Evolutionary conservation across 92 coral and sea anemone genomes (phyloP).

Genomic region (Phymanthus crucifer): DNA sequence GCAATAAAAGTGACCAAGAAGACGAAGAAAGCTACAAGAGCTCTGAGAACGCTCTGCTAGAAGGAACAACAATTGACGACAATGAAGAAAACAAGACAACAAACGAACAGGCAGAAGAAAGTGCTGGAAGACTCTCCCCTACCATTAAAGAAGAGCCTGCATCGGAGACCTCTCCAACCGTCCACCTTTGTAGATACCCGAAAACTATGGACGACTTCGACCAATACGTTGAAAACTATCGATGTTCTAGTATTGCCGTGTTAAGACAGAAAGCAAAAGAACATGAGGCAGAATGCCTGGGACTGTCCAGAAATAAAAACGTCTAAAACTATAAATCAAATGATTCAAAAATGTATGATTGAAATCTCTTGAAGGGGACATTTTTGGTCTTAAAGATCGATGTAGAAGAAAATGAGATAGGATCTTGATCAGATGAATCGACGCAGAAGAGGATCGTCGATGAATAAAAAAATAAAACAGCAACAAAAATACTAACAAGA

Average conservation of each 20-base stretch:
- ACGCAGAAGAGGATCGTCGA: no score
- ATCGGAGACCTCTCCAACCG: slow-evolving; percentile 28
- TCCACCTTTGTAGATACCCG: slow-evolving; percentile 19
- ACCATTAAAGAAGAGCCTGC: slow-evolving; percentile 52
- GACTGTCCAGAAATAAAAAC: slow-evolving; percentile 38
- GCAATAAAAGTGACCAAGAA: slow-evolving; percentile 25
- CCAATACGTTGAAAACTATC: slow-evolving; percentile 65
- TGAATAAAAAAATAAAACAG: no score
- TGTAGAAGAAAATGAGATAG: no score
- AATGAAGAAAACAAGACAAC: background rate
- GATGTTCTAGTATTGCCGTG: slow-evolving; percentile 81
- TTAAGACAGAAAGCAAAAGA: slow-evolving; percentile 80
- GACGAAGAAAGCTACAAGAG: slow-evolving; percentile 32
- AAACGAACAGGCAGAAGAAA: background rate
- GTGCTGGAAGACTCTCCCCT: slow-evolving; percentile 31
- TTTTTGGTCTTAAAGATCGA: no score
- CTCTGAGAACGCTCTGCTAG: slow-evolving; percentile 3
- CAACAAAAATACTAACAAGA: no score
- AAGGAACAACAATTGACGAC: background rate
- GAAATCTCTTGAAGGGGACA: no score
- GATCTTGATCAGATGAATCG: no score
- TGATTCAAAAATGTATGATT: no score
- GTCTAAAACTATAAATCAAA: background rate
- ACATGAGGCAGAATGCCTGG: slow-evolving; percentile 57
- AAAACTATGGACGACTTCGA: slow-evolving; percentile 26